phyloP scores from a whole-genome alignment of 2,113 vertebrate genomes.

The Dissostichus mawsoni region DNA sequence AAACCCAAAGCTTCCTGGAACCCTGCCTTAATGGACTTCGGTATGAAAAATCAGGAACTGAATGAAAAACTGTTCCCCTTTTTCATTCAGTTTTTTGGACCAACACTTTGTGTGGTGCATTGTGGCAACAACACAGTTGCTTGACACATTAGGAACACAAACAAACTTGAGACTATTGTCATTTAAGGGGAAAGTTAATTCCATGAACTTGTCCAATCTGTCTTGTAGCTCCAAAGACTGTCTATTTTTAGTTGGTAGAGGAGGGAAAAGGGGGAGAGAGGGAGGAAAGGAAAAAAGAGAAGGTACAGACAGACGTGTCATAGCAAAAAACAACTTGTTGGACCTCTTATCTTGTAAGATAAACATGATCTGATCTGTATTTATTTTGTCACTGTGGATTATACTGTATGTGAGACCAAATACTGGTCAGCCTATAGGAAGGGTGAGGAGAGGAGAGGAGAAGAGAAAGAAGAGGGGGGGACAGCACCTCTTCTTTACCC shows the following conservation, averaged over 20 bases:
- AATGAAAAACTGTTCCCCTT: not conserved
- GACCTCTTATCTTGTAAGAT: not conserved
- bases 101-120: not conserved
- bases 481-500: conserved; percentile 16
- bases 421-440: conserved; percentile 8
- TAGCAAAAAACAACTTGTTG: conserved; percentile 22
- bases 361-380: not conserved
- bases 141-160: conserved; percentile 6
- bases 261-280: conserved; percentile 2
- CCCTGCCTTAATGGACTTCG: not conserved
- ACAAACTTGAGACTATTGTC: conserved; percentile 14
- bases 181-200: conserved; percentile 57
- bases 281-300: conserved; percentile 51
- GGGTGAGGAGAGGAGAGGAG: conserved; percentile 11
- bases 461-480: conserved; percentile 7
- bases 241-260: conserved; percentile 72
- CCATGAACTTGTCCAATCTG: conserved; percentile 26
- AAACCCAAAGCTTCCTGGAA: not conserved
- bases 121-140: not conserved
- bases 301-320: conserved; percentile 41
- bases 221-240: conserved; percentile 33
- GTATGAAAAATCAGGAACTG: not conserved
- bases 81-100: not conserved
- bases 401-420: not conserved
- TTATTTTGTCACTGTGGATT: not conserved